Conservation (phyloP, 2,113 vertebrate genomes). For the Lanius ludovicianus region DNA sequence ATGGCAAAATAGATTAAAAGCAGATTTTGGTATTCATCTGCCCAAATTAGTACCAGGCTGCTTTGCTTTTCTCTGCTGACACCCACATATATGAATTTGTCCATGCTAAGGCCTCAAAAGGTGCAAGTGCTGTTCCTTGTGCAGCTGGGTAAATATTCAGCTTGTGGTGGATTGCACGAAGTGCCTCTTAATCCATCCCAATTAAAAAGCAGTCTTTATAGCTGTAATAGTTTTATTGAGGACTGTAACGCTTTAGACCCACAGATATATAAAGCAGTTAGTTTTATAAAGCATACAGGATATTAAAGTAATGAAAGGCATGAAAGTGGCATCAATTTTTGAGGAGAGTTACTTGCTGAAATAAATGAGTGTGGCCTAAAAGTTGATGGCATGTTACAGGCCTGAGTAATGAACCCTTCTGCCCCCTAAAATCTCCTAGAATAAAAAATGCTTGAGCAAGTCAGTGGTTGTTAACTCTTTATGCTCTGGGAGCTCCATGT, state of each 20-base stretch:
- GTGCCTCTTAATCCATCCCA: conserved; percentile 1
- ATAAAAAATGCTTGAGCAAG: conserved; percentile 37
- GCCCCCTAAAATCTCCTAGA: conserved; percentile 18
- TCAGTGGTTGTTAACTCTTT: conserved; percentile 34
- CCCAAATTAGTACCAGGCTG: not conserved
- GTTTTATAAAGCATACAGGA: conserved; percentile 57
- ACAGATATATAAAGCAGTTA: conserved; percentile 51
- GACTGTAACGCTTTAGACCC: conserved; percentile 33
- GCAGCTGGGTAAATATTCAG: conserved; percentile 17
- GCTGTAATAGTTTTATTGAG: conserved; percentile 56
- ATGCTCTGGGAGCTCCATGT: not conserved
- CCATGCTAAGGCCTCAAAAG: not conserved
- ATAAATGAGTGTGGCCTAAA: conserved; percentile 49
- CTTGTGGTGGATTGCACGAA: not conserved
- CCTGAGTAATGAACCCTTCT: conserved; percentile 40
- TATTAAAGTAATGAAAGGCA: conserved; percentile 53
- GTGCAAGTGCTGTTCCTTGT: not conserved
- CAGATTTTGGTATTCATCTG: not conserved
- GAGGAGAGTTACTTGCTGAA: conserved; percentile 53
- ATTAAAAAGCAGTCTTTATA: conserved; percentile 52
- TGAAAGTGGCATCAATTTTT: conserved; percentile 56
- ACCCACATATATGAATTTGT: accelerated
- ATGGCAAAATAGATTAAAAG: not conserved
- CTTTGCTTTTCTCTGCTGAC: not conserved
- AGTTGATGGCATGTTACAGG: conserved; percentile 40